Evolutionary conservation across 2,113 vertebrate genomes (phyloP).

Genomic region (Theristicus caerulescens): DNA sequence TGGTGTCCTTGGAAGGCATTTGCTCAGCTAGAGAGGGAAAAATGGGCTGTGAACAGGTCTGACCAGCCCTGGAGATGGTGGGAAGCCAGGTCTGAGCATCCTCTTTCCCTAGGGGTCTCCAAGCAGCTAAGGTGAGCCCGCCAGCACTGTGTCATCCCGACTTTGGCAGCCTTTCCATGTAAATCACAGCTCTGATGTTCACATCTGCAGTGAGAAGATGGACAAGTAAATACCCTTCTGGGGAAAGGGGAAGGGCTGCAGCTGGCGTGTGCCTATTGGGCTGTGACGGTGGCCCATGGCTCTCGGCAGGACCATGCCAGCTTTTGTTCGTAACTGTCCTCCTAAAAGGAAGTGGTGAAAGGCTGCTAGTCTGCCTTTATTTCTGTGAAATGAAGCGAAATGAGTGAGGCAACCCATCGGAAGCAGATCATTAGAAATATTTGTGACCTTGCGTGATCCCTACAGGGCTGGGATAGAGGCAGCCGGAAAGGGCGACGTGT

Average conservation of each 20-base stretch:
- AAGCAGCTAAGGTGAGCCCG: neutral
- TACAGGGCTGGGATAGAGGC: neutral
- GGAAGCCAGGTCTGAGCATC: neutral
- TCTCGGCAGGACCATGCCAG: accelerated
- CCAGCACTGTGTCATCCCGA: accelerated
- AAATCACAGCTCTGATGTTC: neutral
- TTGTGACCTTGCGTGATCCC: neutral
- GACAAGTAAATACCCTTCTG: accelerated
- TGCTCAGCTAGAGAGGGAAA: neutral
- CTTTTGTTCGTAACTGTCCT: neutral
- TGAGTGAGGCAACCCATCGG: neutral
- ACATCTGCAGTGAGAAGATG: neutral
- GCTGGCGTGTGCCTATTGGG: accelerated
- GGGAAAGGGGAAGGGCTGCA: neutral
- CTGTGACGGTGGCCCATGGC: accelerated
- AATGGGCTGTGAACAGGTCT: neutral
- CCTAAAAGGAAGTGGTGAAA: constrained; percentile 3
- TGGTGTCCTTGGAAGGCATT: neutral
- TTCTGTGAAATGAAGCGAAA: constrained; percentile 16
- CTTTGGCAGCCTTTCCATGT: neutral
- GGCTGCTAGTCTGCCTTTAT: neutral
- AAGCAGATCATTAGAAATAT: neutral
- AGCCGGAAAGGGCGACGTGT: neutral
- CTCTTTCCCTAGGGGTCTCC: neutral
- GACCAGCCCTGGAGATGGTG: neutral